Evolutionary conservation across 2,888 invertebrate species (phyloP), one percentile per base, ranked within the genome.

Genomic region (Polymixis flavicincta): DNA sequence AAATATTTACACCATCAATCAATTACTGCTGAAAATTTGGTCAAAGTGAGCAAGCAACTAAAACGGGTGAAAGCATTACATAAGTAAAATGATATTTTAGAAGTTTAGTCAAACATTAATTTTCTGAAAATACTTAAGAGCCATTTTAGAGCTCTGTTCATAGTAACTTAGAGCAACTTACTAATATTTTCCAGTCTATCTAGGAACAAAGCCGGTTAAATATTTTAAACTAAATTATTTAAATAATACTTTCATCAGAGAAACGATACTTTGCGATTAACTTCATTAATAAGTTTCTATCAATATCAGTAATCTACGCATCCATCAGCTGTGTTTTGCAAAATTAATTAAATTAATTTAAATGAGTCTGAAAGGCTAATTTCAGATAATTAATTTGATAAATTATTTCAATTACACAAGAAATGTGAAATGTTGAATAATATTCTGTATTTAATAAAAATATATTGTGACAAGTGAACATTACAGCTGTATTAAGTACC

Each of bases 1-100:
- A 79, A 78, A 74, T 66, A 80, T 81, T 65, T 66, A 80, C 54
- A 37, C 14, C 32, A 74, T 74, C 57, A 63, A 74, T 80, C 65
- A 74, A 63, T 69, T 74, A 50, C 60, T 66, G 7, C 14, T 69
- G 48, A 80, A 80, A 74, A 74, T 66, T 55, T 59, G 66, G 80
- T 69, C 54, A 55, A 60, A 83, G 25, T 50, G 57, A 65, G 32
- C 25, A 54, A 59, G 32, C 25, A 59, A 59, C 28, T n/a, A 9
- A 48, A 50, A 68, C 57, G 45, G 13, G 50, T 19, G 9, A 52
- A 79, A 70, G 54, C n/a, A 65, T 59, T 55, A 48, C 13, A 19
- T 67, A 54, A 64, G 25, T 32, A 52, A 25, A 63, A 71, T 67
- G 45, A 71, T 67, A 71, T 50, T 63, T 32, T 9, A 61, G 45